phyloP scores from a whole-genome alignment of 1,140 invertebrate genomes.

The Bemisia tabaci region DNA sequence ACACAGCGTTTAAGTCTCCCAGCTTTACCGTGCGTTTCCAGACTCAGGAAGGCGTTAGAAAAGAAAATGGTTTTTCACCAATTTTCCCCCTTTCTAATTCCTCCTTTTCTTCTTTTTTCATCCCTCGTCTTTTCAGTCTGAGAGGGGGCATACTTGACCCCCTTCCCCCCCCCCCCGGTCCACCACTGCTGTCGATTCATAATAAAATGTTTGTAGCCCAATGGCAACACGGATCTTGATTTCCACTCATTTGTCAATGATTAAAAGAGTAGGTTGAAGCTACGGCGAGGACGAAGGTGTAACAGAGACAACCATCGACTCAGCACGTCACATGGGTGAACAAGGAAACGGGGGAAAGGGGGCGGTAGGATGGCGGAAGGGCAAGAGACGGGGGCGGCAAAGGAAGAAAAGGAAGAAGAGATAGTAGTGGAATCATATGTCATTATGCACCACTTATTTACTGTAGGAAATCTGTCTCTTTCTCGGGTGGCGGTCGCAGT shows the following conservation, averaged over 20 bases:
- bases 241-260: background rate
- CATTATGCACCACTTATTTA: background rate
- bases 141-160: too few species aligned
- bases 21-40: too few species aligned
- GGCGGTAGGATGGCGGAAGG: background rate
- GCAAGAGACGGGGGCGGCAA: background rate
- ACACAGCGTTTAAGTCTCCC: too few species aligned
- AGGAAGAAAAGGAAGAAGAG: background rate
- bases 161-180: background rate
- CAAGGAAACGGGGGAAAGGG: background rate
- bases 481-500: too few species aligned
- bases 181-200: too few species aligned
- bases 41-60: too few species aligned
- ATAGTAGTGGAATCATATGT: background rate
- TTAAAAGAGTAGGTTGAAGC: background rate
- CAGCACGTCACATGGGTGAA: background rate
- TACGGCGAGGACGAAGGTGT: background rate
- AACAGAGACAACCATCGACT: too few species aligned
- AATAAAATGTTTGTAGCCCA: too few species aligned
- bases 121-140: background rate
- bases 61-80: too few species aligned
- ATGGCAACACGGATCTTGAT: too few species aligned
- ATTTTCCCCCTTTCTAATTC: background rate
- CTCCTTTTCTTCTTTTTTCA: background rate
- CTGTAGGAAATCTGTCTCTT: background rate